Conservation (phyloP, 2,888 invertebrate species). For the Patella depressa region DNA sequence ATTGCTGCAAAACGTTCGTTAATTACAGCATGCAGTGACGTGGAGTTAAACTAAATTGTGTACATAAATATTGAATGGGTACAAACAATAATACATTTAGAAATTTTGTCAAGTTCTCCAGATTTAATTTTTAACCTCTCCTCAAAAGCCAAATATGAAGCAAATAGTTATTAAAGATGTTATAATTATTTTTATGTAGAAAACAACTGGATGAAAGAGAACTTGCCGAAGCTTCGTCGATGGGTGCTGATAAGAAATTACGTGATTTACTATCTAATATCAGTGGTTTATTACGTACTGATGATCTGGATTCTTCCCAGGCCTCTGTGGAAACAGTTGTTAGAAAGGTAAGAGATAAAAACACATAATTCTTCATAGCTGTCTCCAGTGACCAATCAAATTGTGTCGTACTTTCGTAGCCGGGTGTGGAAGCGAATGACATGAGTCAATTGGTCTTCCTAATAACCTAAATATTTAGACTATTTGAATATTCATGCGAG, state of each 20-base stretch:
- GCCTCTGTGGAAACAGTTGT: conserved; percentile 48
- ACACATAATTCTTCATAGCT: not conserved
- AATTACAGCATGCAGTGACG: no score
- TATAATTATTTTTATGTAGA: conserved; percentile 34
- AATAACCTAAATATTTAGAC: not conserved
- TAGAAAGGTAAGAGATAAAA: conserved; percentile 40
- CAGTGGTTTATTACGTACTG: conserved; percentile 46
- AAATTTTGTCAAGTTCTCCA: no score
- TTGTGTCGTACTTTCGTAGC: not conserved
- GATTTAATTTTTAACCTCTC: no score
- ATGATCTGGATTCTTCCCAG: conserved; percentile 36
- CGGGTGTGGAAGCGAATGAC: not conserved
- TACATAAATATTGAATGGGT: no score
- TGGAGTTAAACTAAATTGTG: no score
- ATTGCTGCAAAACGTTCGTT: no score
- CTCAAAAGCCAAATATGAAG: no score
- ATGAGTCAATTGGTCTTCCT: not conserved
- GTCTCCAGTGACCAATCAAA: conserved; percentile 3
- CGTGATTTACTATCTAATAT: conserved; percentile 53
- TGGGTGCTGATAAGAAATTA: conserved; percentile 49
- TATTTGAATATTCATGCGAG: no score
- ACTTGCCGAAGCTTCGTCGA: conserved; percentile 47
- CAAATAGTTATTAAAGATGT: no score
- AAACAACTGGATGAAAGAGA: conserved; percentile 62
- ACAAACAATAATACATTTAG: no score